Base-by-base conservation (phyloP, 92 coral and sea anemone species). In the Bergia puertoricense region DNA sequence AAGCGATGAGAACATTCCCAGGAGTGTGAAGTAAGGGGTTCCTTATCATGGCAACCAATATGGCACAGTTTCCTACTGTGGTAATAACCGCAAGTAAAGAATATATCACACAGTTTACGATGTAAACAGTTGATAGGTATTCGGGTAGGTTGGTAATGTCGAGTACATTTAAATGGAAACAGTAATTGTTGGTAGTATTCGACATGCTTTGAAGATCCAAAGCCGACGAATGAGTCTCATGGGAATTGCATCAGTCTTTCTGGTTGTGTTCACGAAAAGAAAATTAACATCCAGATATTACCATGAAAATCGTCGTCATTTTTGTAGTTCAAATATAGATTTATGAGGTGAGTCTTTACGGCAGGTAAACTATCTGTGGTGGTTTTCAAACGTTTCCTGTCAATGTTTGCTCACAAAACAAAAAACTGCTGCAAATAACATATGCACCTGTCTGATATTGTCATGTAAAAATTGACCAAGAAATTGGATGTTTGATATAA, bases 1-100 rank as follows among this genome's bases (percentile, higher is more conserved):
- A 88, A 7, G 88, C 91, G 44, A 91, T 66, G 76, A 91, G 65
- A 46, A 89, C 77, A 43, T 91, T 88, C 8, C 89, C 77, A 8
- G 94, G 94, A 59, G 87, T 89, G 4, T 91, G 94, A 8, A 91
- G 94, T 51, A 23, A 37, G 11, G 42, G 91, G 10, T 85, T 91
- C 23, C 88, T 59, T 36, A 50, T 5, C 56, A 92, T 48, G 1
- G 94, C 85, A 23, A 89, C 74, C n/a, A 92, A 36, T 4, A 92
- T 76, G 18, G 90, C 87, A 6, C 40, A 8, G 46, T 89, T 92
- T 10, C 91, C 91, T 45, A 82, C 85, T 18, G 84, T 85, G 6
- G 94, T 90, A 44, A 92, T 45, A 15, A 84, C 76, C 37, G 90
- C 79, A 75, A 81, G 76, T 2, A 86, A 9, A 3, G 94, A 84